Conservation (phyloP, 2,113 vertebrate species). For the Merops nubicus region DNA sequence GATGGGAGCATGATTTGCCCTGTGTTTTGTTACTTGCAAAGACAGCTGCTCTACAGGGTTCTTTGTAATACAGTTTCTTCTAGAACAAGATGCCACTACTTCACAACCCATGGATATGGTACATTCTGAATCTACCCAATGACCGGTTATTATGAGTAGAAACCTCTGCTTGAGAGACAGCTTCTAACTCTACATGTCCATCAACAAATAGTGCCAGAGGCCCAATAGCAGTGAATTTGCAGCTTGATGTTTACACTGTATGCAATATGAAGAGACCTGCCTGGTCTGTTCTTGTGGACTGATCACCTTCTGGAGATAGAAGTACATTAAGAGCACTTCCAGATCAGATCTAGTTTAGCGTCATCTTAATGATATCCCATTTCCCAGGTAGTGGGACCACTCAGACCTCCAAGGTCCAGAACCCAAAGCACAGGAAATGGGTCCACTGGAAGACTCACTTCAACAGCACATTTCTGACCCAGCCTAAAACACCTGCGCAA, state of each 20-base stretch:
- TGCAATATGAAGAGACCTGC: not conserved
- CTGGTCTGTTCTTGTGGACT: not conserved
- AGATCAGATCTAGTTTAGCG: not conserved
- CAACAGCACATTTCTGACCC: not conserved
- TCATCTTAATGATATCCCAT: not conserved
- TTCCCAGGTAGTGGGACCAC: not conserved
- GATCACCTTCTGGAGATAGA: rapidly evolving
- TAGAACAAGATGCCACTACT: not conserved
- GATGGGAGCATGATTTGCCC: not conserved
- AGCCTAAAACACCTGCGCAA: not conserved
- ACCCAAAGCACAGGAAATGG: not conserved
- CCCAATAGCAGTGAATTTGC: not conserved
- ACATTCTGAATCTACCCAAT: not conserved
- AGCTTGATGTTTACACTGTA: not conserved
- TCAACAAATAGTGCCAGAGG: not conserved
- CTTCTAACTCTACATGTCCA: not conserved
- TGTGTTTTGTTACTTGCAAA: not conserved
- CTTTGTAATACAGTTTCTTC: not conserved
- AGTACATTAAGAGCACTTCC: not conserved
- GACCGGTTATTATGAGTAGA: not conserved
- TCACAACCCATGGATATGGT: not conserved
- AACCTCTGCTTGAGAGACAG: not conserved
- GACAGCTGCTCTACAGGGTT: not conserved
- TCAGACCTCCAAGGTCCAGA: not conserved
- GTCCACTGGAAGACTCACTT: not conserved